Conservation (phyloP, 2,113 vertebrate species). For the Rhea pennata region DNA sequence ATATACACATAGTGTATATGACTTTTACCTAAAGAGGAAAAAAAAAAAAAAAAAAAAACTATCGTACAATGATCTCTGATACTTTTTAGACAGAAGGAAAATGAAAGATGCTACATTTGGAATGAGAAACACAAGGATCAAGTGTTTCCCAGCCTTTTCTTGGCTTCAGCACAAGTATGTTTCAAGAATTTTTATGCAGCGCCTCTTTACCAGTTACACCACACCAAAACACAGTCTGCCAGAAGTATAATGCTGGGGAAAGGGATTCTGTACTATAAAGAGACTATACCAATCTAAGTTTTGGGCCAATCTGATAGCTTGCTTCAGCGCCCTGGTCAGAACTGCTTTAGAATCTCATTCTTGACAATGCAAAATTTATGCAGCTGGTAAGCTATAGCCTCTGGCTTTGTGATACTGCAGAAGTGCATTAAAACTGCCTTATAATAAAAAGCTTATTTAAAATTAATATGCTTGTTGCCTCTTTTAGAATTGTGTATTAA, state of each 20-base stretch:
- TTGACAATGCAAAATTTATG: neutral
- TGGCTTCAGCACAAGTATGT: neutral
- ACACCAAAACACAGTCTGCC: neutral
- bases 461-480: neutral
- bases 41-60: neutral
- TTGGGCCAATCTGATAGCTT: neutral
- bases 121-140: neutral
- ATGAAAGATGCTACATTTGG: too few relatives aligned
- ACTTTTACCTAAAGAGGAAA: neutral
- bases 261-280: neutral
- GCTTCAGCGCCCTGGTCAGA: neutral
- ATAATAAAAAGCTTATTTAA: neutral
- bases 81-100: too few relatives aligned
- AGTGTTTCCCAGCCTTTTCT: neutral
- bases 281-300: neutral
- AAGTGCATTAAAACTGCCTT: neutral
- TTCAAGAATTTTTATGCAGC: neutral
- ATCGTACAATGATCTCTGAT: too few relatives aligned
- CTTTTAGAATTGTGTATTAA: neutral
- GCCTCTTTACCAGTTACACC: neutral
- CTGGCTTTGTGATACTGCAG: neutral
- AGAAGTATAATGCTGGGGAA: neutral
- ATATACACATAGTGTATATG: neutral
- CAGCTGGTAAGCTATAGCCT: neutral
- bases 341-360: neutral